Evolutionary conservation across 2,888 invertebrate genomes (phyloP).

Genomic region (Leptopilina syphax): DNA sequence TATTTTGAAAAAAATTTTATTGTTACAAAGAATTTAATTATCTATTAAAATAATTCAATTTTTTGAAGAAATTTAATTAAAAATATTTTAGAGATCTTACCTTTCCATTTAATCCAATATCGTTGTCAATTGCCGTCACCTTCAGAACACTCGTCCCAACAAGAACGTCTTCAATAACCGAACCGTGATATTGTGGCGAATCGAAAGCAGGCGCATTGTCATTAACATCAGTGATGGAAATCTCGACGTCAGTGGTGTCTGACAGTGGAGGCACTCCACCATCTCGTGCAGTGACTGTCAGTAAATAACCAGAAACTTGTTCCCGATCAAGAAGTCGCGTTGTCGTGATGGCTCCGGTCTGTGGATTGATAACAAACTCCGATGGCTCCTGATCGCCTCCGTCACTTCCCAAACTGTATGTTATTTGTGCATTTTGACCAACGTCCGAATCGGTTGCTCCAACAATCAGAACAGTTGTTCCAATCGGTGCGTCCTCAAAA

Average conservation of each 20-base stretch:
- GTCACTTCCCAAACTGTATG: conserved; percentile 85
- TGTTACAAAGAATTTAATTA: too few species aligned
- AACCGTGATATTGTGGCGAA: conserved; percentile 88
- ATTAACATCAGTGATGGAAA: conserved; percentile 96
- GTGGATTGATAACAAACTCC: conserved; percentile 92
- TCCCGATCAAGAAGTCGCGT: conserved; percentile 92
- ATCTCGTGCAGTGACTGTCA: conserved; percentile 95
- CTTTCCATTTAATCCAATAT: conserved; percentile 91
- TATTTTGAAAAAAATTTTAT: too few species aligned
- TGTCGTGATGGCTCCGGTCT: conserved; percentile 95
- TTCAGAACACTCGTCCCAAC: conserved; percentile 89
- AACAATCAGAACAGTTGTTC: conserved; percentile 94
- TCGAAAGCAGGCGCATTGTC: conserved; percentile 95
- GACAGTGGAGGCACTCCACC: conserved; percentile 93
- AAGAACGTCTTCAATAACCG: conserved; percentile 91
- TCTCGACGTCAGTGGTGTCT: conserved; percentile 97
- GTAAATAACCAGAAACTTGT: conserved; percentile 85
- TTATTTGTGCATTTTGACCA: conserved; percentile 94
- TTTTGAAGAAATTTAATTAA: too few species aligned
- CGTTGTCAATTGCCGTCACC: conserved; percentile 90
- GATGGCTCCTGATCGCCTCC: conserved; percentile 79
- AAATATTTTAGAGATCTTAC: conserved; percentile 75
- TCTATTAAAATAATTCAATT: too few species aligned
- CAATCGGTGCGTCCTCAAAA: conserved; percentile 94
- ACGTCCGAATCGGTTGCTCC: conserved; percentile 96